A percentile compares a stretch with the other conserved stretches of the same genome.
These are phyloP conservation scores for Agraylea sexmaculata DNA, from an alignment of 1,140 invertebrate genomes.

Conservation along the genomic window DNA sequence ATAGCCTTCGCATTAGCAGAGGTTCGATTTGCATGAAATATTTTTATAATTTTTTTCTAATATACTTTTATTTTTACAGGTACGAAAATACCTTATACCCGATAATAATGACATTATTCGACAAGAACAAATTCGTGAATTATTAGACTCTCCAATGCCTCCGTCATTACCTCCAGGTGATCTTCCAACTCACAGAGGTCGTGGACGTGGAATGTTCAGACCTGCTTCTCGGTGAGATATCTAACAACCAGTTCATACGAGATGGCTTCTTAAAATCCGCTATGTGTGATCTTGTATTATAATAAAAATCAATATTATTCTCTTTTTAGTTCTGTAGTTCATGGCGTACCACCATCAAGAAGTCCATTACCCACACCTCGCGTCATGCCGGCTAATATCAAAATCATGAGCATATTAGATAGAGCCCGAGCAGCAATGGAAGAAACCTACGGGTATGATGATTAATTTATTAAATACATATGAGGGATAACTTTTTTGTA, in stretches of 20 bases:
- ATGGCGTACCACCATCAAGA: constrained; percentile 29
- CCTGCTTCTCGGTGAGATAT: constrained; percentile 25
- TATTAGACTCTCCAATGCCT: constrained; percentile 32
- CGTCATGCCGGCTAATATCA: constrained; percentile 55
- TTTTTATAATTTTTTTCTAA: not conserved
- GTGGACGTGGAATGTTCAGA: constrained; percentile 30
- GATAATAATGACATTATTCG: constrained; percentile 71
- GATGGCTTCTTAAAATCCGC: too few relatives aligned
- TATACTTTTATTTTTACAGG: constrained; percentile 18
- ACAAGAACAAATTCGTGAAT: constrained; percentile 63
- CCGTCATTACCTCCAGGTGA: constrained; percentile 24
- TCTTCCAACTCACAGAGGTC: constrained; percentile 27
- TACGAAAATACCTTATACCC: constrained; percentile 55
- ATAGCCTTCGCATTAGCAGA: constrained; percentile 82
- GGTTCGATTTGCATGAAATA: constrained; percentile 24
- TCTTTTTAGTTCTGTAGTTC: constrained; percentile 6
- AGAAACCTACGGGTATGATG: constrained; percentile 54
- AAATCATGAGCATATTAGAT: constrained; percentile 72
- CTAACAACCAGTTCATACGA: too few relatives aligned
- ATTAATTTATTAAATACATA: too few relatives aligned
- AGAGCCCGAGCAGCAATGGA: constrained; percentile 69
- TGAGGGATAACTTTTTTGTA: too few relatives aligned
- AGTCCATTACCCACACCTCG: constrained; percentile 36
- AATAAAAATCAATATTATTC: not conserved
- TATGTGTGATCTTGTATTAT: constrained; percentile 15